Evolutionary conservation across 2,113 vertebrate genomes (phyloP).

Genomic region (Prietella phreatophila): DNA sequence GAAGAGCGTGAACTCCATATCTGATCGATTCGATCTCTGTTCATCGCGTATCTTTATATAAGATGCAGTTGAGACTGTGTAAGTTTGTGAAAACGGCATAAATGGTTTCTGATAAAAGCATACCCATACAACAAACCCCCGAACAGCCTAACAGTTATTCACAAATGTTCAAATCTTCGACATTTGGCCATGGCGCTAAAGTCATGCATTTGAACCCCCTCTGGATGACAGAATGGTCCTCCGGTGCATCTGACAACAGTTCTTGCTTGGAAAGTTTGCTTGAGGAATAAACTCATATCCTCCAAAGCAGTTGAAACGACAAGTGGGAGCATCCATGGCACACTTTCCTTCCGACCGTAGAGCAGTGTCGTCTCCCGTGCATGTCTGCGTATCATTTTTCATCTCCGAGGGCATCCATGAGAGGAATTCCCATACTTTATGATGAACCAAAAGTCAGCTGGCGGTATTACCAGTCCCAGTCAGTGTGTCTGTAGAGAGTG

Average conservation of each 20-base stretch:
- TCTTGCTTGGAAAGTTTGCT: not conserved
- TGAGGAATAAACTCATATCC: constrained; percentile 1
- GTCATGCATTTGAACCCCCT: not conserved
- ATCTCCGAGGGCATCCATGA: not conserved
- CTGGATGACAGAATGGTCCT: not conserved
- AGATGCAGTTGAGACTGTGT: not conserved
- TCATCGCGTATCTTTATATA: not conserved
- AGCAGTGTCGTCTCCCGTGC: not conserved
- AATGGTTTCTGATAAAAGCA: not conserved
- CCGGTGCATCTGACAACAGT: not conserved
- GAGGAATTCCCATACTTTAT: not conserved
- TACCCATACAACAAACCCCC: not conserved
- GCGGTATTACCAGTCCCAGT: not conserved
- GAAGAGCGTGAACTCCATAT: not conserved
- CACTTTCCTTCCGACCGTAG: too few species aligned
- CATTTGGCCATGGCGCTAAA: not conserved
- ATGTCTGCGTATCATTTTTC: not conserved
- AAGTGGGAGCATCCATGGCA: not conserved
- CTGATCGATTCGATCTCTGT: not conserved
- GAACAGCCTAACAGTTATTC: not conserved
- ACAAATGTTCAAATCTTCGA: not conserved
- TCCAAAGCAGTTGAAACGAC: not conserved
- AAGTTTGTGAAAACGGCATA: not conserved
- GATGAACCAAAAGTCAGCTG: not conserved
- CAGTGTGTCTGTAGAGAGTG: not conserved